These are phyloP conservation scores for Apis dorsata DNA, from an alignment of 1,140 invertebrate genomes.

Conservation along the genomic window DNA sequence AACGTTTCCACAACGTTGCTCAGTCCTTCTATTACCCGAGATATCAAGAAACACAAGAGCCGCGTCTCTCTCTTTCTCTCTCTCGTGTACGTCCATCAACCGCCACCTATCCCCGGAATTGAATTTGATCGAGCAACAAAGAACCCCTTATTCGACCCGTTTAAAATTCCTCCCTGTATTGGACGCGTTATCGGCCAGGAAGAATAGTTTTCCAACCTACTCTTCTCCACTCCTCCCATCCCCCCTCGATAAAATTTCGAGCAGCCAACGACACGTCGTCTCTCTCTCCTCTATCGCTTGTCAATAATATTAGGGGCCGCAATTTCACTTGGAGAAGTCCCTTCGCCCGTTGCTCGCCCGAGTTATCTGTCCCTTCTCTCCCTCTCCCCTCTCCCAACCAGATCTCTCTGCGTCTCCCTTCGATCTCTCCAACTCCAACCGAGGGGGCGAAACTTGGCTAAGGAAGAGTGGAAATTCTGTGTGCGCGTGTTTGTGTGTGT, in stretches of 20 bases:
- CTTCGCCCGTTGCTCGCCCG: constrained; percentile 54
- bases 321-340: constrained; percentile 56
- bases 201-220: constrained; percentile 19
- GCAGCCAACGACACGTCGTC: constrained; percentile 7
- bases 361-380: constrained; percentile 53
- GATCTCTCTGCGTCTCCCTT: constrained; percentile 2
- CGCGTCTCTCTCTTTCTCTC: no score
- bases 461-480: no score
- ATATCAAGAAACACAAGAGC: background rate
- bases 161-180: constrained; percentile 24
- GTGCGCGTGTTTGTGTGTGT: background rate
- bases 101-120: constrained; percentile 10
- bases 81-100: background rate
- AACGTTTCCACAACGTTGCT: background rate
- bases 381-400: constrained; percentile 11
- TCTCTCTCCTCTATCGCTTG: constrained; percentile 50
- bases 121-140: constrained; percentile 23
- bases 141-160: background rate
- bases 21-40: background rate
- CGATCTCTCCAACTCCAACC: no score
- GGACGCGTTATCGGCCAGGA: constrained; percentile 24
- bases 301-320: constrained; percentile 62
- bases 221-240: no score
- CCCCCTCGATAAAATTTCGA: constrained; percentile 53
- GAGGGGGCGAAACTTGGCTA: background rate